These are phyloP conservation scores for Rhinoderma darwinii DNA, from an alignment of 2,113 vertebrate species.

Conservation along the genomic window DNA sequence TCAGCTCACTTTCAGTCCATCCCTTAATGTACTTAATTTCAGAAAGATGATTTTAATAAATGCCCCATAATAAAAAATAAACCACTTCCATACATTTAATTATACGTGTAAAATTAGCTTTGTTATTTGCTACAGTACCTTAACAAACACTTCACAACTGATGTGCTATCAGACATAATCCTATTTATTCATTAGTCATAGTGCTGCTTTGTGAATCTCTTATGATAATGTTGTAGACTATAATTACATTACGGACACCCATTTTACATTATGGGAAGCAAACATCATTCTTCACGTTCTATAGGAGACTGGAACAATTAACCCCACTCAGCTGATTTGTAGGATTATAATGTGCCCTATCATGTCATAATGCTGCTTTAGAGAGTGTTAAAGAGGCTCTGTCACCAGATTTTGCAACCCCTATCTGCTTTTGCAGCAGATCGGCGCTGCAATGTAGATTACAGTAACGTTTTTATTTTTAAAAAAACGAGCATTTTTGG, in stretches of 20 bases:
- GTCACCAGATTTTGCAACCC: too few species aligned
- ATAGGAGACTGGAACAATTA: slow-evolving; percentile 20
- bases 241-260: slow-evolving; percentile 29
- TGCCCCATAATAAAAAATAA: neutral
- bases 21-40: neutral
- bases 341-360: neutral
- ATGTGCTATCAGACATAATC: slow-evolving; percentile 38
- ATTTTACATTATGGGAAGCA: slow-evolving; percentile 15
- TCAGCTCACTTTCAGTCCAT: neutral
- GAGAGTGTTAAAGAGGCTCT: neutral
- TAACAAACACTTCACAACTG: neutral
- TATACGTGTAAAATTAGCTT: neutral
- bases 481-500: too few species aligned
- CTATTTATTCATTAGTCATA: slow-evolving; percentile 32
- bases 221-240: slow-evolving; percentile 12
- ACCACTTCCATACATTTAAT: neutral
- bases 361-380: neutral
- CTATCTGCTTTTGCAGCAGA: neutral
- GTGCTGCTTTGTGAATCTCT: neutral
- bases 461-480: too few species aligned
- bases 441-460: too few species aligned
- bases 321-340: slow-evolving; percentile 9
- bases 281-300: slow-evolving; percentile 19
- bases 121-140: neutral
- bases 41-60: neutral